phyloP scores from a whole-genome alignment of 2,113 vertebrate genomes.

The Carassius gibelio region DNA sequence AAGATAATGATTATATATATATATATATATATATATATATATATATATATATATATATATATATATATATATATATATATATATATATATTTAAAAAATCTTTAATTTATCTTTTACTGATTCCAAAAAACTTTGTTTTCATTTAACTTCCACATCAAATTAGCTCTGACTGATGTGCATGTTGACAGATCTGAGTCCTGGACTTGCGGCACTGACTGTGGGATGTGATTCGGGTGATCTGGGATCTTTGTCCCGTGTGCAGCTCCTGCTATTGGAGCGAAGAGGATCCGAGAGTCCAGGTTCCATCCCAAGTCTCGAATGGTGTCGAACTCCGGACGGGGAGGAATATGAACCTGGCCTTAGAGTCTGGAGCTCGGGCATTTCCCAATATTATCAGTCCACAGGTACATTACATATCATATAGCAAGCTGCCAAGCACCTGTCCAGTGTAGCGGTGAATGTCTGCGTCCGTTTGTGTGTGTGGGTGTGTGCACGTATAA shows the following conservation, averaged over 20 bases:
- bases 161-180: neutral
- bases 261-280: constrained; percentile 71
- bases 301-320: constrained; percentile 36
- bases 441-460: constrained; percentile 44
- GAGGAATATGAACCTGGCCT: constrained; percentile 48
- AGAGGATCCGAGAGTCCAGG: constrained; percentile 16
- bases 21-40: neutral
- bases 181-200: constrained; percentile 67
- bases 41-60: too few relatives aligned
- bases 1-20: too few relatives aligned
- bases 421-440: constrained; percentile 49
- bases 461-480: constrained; percentile 38
- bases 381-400: constrained; percentile 57
- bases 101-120: neutral
- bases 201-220: constrained; percentile 68
- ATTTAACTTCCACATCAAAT: neutral
- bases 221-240: constrained; percentile 64
- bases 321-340: constrained; percentile 33
- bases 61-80: too few relatives aligned
- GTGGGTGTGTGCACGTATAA: constrained; percentile 46
- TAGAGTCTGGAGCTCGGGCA: constrained; percentile 53
- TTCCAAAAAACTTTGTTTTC: neutral
- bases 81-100: too few relatives aligned
- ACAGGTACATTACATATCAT: constrained; percentile 52
- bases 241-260: constrained; percentile 69